These are phyloP conservation scores for Labeo rohita DNA, from an alignment of 2,113 vertebrate species.

Conservation along the genomic window DNA sequence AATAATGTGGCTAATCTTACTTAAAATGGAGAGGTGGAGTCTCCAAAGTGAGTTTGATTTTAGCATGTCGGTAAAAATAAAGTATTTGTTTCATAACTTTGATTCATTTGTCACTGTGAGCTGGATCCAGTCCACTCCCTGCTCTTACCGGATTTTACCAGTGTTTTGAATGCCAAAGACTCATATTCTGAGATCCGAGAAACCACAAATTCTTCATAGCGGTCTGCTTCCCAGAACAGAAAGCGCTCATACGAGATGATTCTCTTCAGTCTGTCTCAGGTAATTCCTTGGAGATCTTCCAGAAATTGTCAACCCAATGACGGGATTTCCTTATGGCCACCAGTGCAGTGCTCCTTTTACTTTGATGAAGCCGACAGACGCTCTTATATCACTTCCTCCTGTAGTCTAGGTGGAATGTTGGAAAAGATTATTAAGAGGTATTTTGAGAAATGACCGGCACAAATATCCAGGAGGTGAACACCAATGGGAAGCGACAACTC, in stretches of 20 bases:
- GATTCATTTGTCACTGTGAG: not conserved
- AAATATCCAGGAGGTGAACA: not conserved
- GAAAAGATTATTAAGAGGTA: constrained; percentile 31
- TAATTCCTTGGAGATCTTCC: constrained; percentile 19
- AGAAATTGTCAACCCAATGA: constrained; percentile 52
- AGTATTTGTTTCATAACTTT: constrained; percentile 7
- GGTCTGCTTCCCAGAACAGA: constrained; percentile 18
- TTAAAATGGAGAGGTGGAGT: constrained; percentile 4
- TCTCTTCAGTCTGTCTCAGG: constrained; percentile 1
- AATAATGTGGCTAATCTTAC: constrained; percentile 20
- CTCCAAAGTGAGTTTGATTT: not conserved
- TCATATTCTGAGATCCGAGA: not conserved
- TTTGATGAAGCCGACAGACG: constrained; percentile 46
- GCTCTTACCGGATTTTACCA: not conserved
- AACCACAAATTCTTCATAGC: not conserved
- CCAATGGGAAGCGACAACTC: not conserved
- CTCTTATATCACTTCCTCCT: constrained; percentile 55
- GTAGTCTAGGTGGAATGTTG: constrained; percentile 17
- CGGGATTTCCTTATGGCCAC: constrained; percentile 65
- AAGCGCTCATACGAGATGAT: not conserved
- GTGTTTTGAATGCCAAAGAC: not conserved
- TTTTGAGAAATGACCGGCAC: constrained; percentile 50
- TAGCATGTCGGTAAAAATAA: not conserved
- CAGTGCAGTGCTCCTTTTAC: constrained; percentile 21
- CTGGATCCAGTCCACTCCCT: constrained; percentile 1